phyloP scores from a whole-genome alignment of 2,888 invertebrate genomes.

The Synergus laeviventris region DNA sequence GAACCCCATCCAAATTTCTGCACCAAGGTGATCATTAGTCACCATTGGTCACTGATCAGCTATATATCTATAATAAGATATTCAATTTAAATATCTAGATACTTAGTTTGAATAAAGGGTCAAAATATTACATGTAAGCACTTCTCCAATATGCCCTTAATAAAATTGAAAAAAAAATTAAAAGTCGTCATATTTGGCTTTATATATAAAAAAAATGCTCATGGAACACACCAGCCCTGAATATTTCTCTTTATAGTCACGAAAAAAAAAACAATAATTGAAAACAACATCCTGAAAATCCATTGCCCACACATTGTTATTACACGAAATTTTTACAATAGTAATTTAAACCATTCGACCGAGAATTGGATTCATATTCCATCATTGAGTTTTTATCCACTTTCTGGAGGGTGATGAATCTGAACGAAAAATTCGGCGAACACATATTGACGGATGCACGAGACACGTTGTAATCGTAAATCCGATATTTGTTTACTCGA shows the following conservation, averaged over 20 bases:
- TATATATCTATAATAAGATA: too few species aligned
- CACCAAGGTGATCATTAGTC: too few species aligned
- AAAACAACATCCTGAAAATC: conserved; percentile 5
- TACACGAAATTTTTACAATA: conserved; percentile 42
- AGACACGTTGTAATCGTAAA: conserved; percentile 49
- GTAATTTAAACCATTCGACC: conserved; percentile 46
- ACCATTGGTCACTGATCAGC: too few species aligned
- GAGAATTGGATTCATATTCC: conserved; percentile 6
- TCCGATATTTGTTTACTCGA: conserved; percentile 49
- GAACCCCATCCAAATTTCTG: too few species aligned
- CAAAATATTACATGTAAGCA: too few species aligned
- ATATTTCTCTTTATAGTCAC: neutral
- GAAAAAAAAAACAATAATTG: neutral
- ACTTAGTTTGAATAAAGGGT: too few species aligned
- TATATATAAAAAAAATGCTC: too few species aligned
- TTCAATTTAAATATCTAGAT: too few species aligned
- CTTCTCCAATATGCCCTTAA: too few species aligned
- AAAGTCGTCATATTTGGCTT: too few species aligned
- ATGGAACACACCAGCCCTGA: neutral
- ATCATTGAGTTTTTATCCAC: conserved; percentile 39
- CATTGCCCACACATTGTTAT: conserved; percentile 8
- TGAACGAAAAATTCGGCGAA: conserved; percentile 30
- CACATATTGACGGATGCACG: conserved; percentile 54
- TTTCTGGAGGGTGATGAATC: conserved; percentile 19
- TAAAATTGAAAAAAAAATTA: too few species aligned